phyloP scores from a whole-genome alignment of 2,113 vertebrate genomes.

The Pan troglodytes region NHGRI_mPanTro3-v2.1_pri NC_072407.2:89559501-89560000 shows the following conservation, averaged over 20 bases:
- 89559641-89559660: background rate
- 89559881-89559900: background rate
- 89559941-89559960: background rate
- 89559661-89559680: slow-evolving; percentile 66
- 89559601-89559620: slow-evolving; percentile 62
- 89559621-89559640: slow-evolving; percentile 15
- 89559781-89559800: background rate
- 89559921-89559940: background rate
- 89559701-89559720: slow-evolving; percentile 42
- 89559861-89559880: background rate
- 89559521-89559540: slow-evolving; percentile 38
- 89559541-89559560: slow-evolving; percentile 41
- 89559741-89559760: slow-evolving; percentile 14
- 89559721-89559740: slow-evolving; percentile 57
- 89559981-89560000: background rate
- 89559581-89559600: slow-evolving; percentile 44
- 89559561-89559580: slow-evolving; percentile 60
- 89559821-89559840: background rate
- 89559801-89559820: background rate
- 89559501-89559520: slow-evolving; percentile 50
- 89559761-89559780: slow-evolving; percentile 6
- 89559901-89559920: slow-evolving; percentile 13
- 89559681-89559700: slow-evolving; percentile 43
- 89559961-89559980: background rate
- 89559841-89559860: background rate